These are phyloP conservation scores for Frieseomelitta varia DNA, from an alignment of 1,140 invertebrate species.

Conservation along the genomic window DNA sequence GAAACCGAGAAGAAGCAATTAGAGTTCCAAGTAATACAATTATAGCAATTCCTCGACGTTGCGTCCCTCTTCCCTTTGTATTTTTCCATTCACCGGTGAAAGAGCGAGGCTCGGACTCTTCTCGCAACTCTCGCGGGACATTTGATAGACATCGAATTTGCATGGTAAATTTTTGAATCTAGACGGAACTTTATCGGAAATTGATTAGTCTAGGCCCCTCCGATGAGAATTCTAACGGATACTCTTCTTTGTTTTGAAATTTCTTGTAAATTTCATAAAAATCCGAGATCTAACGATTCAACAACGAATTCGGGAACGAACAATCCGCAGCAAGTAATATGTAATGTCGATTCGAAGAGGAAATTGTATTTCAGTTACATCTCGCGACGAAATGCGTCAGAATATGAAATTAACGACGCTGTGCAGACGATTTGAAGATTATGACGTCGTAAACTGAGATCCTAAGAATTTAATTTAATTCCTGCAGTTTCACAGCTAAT, in stretches of 20 bases:
- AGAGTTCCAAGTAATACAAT: constrained; percentile 59
- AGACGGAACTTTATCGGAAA: too few relatives aligned
- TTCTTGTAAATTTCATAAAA: too few relatives aligned
- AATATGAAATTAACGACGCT: background rate
- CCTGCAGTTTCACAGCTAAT: background rate
- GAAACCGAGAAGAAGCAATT: constrained; percentile 65
- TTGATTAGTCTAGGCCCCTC: too few relatives aligned
- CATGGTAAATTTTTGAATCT: too few relatives aligned
- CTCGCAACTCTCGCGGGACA: too few relatives aligned
- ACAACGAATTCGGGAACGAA: too few relatives aligned
- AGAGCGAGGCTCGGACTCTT: too few relatives aligned
- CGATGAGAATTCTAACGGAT: too few relatives aligned
- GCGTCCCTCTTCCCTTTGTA: too few relatives aligned
- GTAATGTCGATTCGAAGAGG: background rate
- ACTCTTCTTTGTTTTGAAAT: too few relatives aligned
- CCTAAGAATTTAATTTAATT: background rate
- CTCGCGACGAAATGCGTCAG: background rate
- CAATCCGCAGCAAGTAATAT: background rate
- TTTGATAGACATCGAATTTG: too few relatives aligned
- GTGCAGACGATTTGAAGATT: background rate
- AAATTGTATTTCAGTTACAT: background rate
- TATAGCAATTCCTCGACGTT: background rate
- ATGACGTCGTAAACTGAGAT: background rate
- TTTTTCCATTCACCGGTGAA: background rate
- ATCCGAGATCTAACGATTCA: too few relatives aligned